Conservation (phyloP, 2,888 invertebrate species). For the Zygogramma bicolorata region DNA sequence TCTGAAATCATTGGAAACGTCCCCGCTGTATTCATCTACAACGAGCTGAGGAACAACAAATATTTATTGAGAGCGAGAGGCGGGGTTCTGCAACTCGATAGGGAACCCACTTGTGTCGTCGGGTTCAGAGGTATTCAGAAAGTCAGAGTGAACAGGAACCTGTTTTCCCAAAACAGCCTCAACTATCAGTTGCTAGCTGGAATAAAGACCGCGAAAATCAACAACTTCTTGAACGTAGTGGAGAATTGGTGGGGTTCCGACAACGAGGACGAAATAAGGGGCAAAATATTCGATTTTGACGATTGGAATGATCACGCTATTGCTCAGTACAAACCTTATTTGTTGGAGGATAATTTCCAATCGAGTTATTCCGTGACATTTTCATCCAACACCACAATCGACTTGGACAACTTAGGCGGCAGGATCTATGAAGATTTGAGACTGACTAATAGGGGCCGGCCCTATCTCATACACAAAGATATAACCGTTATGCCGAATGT, state of each 20-base stretch:
- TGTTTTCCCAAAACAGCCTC: slow-evolving; percentile 85
- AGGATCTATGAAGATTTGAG: slow-evolving; percentile 77
- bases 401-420: slow-evolving; percentile 81
- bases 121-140: slow-evolving; percentile 96
- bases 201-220: slow-evolving; percentile 86
- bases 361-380: slow-evolving; percentile 81
- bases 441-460: slow-evolving; percentile 71
- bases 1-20: slow-evolving; percentile 92
- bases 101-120: slow-evolving; percentile 84
- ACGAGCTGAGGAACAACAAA: slow-evolving; percentile 81
- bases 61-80: slow-evolving; percentile 60
- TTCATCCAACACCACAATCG: slow-evolving; percentile 69
- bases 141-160: slow-evolving; percentile 89
- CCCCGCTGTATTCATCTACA: slow-evolving; percentile 81
- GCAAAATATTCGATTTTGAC: slow-evolving; percentile 96
- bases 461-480: slow-evolving; percentile 88
- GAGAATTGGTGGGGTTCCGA: slow-evolving; percentile 98
- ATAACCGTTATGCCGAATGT: slow-evolving; percentile 97
- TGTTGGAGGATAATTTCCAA: slow-evolving; percentile 82
- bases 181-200: slow-evolving; percentile 95
- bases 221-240: slow-evolving; percentile 87
- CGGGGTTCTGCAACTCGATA: slow-evolving; percentile 61
- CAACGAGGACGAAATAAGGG: slow-evolving; percentile 79
- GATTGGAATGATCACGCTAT: slow-evolving; percentile 99
- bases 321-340: slow-evolving; percentile 89